Percentiles rank a stretch among this genome's conserved stretches.
Conservation (phyloP, 2,888 invertebrate species). For the Thereva unica region DNA sequence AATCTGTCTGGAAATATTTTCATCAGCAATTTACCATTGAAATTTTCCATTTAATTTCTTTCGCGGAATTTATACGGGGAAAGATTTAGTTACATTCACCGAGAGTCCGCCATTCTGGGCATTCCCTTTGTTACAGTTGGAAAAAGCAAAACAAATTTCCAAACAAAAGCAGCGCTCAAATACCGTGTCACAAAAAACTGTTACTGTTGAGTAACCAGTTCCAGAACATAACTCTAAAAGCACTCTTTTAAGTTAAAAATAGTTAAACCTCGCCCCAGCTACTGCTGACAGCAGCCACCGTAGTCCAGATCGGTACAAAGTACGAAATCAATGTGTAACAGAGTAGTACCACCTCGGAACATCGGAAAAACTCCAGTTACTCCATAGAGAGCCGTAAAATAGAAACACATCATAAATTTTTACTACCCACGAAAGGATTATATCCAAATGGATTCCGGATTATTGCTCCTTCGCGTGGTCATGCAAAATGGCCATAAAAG, state of each 20-base stretch:
- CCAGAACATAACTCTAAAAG: constrained; percentile 33
- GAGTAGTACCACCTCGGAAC: constrained; percentile 21
- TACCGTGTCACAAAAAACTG: too few relatives aligned
- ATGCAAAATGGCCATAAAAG: constrained; percentile 41
- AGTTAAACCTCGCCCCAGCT: constrained; percentile 7
- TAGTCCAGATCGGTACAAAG: constrained; percentile 14
- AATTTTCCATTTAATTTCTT: too few relatives aligned
- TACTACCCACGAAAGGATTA: constrained; percentile 39
- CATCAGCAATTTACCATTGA: too few relatives aligned
- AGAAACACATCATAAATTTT: constrained; percentile 42
- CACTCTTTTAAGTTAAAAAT: constrained; percentile 15
- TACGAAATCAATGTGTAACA: constrained; percentile 26
- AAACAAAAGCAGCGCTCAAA: too few relatives aligned
- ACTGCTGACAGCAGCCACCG: constrained; percentile 5
- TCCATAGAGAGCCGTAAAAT: constrained; percentile 31
- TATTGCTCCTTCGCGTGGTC: constrained; percentile 41
- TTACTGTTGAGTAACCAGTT: constrained; percentile 26
- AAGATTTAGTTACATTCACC: too few relatives aligned
- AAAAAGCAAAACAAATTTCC: too few relatives aligned
- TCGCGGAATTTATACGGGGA: too few relatives aligned
- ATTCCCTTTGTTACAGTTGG: too few relatives aligned
- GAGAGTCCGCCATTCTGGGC: too few relatives aligned
- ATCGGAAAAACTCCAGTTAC: constrained; percentile 21
- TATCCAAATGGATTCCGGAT: constrained; percentile 38
- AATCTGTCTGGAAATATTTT: too few relatives aligned